phyloP scores from a whole-genome alignment of 2,888 invertebrate species.

The Aphidius colemani region DNA sequence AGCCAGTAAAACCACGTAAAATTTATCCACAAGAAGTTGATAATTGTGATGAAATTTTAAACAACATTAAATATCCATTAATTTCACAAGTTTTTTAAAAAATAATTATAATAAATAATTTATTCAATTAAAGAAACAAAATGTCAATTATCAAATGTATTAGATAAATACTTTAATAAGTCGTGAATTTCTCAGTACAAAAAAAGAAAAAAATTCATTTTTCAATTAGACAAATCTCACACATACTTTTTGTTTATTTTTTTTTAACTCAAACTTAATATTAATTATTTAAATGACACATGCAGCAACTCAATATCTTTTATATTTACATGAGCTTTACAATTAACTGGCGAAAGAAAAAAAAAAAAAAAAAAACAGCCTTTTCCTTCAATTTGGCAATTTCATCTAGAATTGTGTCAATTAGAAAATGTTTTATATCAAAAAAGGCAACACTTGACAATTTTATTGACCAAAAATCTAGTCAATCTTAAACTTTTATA shows the following conservation, averaged over 20 bases:
- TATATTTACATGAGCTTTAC: slow-evolving; percentile 24
- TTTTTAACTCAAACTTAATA: background rate
- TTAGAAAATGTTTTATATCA: no score
- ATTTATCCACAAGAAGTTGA: slow-evolving; percentile 34
- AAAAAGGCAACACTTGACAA: no score
- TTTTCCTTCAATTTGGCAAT: no score
- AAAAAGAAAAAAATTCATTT: slow-evolving; percentile 23
- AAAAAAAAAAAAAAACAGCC: no score
- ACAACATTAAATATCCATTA: slow-evolving; percentile 29
- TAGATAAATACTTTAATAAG: slow-evolving; percentile 25
- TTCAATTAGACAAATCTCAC: slow-evolving; percentile 3
- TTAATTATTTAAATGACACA: slow-evolving; percentile 5
- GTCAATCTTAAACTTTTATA: no score
- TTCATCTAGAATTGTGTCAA: no score
- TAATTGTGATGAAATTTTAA: slow-evolving; percentile 33
- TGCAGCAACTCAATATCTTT: slow-evolving; percentile 2
- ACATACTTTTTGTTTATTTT: background rate
- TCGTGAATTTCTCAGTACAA: slow-evolving; percentile 34
- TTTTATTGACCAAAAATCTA: no score
- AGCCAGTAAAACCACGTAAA: slow-evolving; percentile 9
- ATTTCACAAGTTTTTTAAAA: slow-evolving; percentile 33
- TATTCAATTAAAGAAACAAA: no score
- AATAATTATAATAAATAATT: background rate
- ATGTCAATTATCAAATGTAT: no score
- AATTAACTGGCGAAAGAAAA: slow-evolving; percentile 15